These are phyloP conservation scores for Microplitis deprimator DNA, from an alignment of 2,888 invertebrate species.

Conservation along the genomic window DNA sequence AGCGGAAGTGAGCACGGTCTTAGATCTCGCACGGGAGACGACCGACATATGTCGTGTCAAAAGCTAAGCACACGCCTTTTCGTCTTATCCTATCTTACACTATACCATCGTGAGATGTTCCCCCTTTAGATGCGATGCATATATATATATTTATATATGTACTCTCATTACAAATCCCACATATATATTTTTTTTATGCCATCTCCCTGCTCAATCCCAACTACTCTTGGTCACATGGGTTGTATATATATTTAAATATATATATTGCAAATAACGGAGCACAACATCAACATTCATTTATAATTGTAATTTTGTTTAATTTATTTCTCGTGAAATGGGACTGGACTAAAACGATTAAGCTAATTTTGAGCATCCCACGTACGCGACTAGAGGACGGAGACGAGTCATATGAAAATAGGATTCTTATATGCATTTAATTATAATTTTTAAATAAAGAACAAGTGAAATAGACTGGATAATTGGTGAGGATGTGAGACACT, in stretches of 20 bases:
- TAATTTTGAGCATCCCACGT: constrained; percentile 38
- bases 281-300: not conserved
- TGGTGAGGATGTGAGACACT: constrained; percentile 42
- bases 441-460: constrained; percentile 41
- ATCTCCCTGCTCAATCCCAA: constrained; percentile 10
- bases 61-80: constrained; percentile 51
- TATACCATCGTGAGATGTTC: constrained; percentile 33
- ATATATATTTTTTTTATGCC: constrained; percentile 19
- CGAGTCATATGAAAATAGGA: constrained; percentile 19
- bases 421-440: constrained; percentile 55
- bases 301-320: constrained; percentile 21
- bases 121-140: constrained; percentile 27
- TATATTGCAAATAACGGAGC: not conserved
- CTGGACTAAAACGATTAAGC: constrained; percentile 36
- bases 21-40: constrained; percentile 68
- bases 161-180: constrained; percentile 10
- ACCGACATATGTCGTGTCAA: constrained; percentile 70
- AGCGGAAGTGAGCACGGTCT: constrained; percentile 70
- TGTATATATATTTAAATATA: not conserved
- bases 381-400: not conserved
- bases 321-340: constrained; percentile 11
- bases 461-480: constrained; percentile 42
- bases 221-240: too few species aligned
- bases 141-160: constrained; percentile 14
- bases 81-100: constrained; percentile 39